A percentile compares a stretch with the other conserved stretches of the same genome.
Evolutionary conservation across 2,888 invertebrate species (phyloP).

Genomic region (Platycheirus rosarum): DNA sequence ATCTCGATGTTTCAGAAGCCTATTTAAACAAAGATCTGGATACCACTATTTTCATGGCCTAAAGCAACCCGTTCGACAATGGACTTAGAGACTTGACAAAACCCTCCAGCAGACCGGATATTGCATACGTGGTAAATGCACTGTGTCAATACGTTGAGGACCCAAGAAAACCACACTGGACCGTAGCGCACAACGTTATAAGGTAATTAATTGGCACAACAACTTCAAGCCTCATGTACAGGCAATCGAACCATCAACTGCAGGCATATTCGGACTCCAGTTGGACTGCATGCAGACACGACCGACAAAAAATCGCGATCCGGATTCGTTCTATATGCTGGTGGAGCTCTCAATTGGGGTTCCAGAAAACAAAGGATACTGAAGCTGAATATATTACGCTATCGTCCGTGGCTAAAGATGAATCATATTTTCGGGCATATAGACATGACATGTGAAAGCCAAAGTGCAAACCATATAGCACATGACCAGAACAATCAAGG

Average conservation of each 20-base stretch:
- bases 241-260: constrained; percentile 4
- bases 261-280: constrained; percentile 22
- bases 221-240: constrained; percentile 10
- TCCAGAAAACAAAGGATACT: constrained; percentile 12
- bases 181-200: constrained; percentile 8
- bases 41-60: too few relatives aligned
- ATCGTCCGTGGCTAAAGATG: constrained; percentile 37
- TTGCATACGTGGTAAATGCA: too few relatives aligned
- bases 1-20: too few relatives aligned
- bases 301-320: constrained; percentile 18
- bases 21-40: too few relatives aligned
- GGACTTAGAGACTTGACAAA: too few relatives aligned
- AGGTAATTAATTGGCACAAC: constrained; percentile 28
- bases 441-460: constrained; percentile 21
- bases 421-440: constrained; percentile 26
- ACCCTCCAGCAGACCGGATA: too few relatives aligned
- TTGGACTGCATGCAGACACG: constrained; percentile 23
- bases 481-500: not conserved
- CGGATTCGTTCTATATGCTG: too few relatives aligned
- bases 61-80: too few relatives aligned
- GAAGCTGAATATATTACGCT: not conserved
- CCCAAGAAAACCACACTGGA: constrained; percentile 26
- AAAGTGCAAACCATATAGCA: constrained; percentile 31
- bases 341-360: constrained; percentile 5
- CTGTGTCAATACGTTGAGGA: not conserved